Percentiles rank a stretch among this genome's conserved stretches.
phyloP scores from a whole-genome alignment of 92 coral and sea anemone genomes.

The Desmophyllum pertusum region DNA sequence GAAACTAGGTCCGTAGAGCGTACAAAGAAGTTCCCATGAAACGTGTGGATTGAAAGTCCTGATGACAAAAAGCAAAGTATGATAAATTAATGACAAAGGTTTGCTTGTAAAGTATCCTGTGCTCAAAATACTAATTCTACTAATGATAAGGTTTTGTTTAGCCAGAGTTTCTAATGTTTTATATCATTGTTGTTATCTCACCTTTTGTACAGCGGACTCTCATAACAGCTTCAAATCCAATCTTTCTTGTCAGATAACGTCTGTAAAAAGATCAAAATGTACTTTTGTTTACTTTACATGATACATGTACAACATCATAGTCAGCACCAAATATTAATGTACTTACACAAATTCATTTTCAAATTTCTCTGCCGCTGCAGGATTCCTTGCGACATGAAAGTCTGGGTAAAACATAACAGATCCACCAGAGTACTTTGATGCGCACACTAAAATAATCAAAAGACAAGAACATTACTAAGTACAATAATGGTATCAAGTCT shows the following conservation, averaged over 20 bases:
- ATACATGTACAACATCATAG: background rate
- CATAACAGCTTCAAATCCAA: slow-evolving; percentile 99
- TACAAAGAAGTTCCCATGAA: slow-evolving; percentile 99
- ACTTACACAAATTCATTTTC: slow-evolving; percentile 94
- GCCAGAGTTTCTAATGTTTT: no score
- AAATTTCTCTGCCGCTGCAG: slow-evolving; percentile 84
- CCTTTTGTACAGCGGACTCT: slow-evolving; percentile 98
- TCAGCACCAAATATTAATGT: background rate
- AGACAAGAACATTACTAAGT: background rate
- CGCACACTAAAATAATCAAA: slow-evolving; percentile 80
- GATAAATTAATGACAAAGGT: background rate
- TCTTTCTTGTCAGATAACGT: slow-evolving; percentile 94
- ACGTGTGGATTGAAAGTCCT: slow-evolving; percentile 97
- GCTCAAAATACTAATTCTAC: background rate
- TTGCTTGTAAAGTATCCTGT: no score
- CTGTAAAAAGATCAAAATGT: slow-evolving; percentile 53
- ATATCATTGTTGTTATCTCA: no score
- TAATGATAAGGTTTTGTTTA: no score
- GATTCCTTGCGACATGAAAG: slow-evolving; percentile 83
- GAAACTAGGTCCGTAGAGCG: slow-evolving; percentile 99
- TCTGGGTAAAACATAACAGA: slow-evolving; percentile 88
- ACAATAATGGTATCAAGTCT: background rate
- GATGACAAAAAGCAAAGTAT: slow-evolving; percentile 11
- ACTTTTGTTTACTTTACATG: background rate
- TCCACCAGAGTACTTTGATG: slow-evolving; percentile 99